Base-by-base conservation (phyloP, 2,113 vertebrate genomes). In the Paracyprichromis sp. region DNA sequence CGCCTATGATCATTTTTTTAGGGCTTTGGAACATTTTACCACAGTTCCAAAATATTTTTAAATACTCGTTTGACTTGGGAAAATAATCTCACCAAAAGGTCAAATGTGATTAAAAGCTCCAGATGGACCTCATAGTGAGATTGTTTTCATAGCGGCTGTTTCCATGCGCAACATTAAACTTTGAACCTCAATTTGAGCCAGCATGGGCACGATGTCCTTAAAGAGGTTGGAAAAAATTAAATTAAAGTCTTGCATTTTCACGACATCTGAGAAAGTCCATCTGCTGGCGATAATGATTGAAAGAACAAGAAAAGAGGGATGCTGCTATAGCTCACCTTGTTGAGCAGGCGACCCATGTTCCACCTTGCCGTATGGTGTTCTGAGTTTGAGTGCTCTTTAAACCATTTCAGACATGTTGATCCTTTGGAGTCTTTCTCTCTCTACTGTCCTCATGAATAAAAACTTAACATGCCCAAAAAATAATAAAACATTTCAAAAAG, bases 1-100 rank as follows among this genome's bases (percentile, higher is more conserved):
- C 0, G 6, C 6, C 43, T 29, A 0, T 50, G 0, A 29, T 47
- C 0, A 19, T 45, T 26, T 73, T 63, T 47, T 50, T 76, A 76
- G 71, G 43, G 73, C 4, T 78, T 52, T 31, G 47, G 26, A 52
- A 78, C 0, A 52, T 29, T 31, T 19, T 12, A 13, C 3, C 43
- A 78, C 26, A 31, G 16, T 52, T 31, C 2, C 19, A 78, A 78
- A 50, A 52, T 52, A 78, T 78, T 78, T 78, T 52, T 50, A 78
- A 52, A 78, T 78, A 78, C 0, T 78, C 2, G 3, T 78, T 52
- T 78, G 45, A 78, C 73, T n/a, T 50, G 16, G 34, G 10, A 50
- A 78, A 78, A 34, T 50, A 78, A 52, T 52, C 45, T 52, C 73
- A 78, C 73, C 26, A 78, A 78, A 34, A 78, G 26, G 73, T 78